Percentiles rank a stretch among this genome's conserved stretches.
These are phyloP conservation scores for Dromococcyx pavoninus DNA, from an alignment of 2,797 vertebrate genomes.

Conservation along the genomic window DNA sequence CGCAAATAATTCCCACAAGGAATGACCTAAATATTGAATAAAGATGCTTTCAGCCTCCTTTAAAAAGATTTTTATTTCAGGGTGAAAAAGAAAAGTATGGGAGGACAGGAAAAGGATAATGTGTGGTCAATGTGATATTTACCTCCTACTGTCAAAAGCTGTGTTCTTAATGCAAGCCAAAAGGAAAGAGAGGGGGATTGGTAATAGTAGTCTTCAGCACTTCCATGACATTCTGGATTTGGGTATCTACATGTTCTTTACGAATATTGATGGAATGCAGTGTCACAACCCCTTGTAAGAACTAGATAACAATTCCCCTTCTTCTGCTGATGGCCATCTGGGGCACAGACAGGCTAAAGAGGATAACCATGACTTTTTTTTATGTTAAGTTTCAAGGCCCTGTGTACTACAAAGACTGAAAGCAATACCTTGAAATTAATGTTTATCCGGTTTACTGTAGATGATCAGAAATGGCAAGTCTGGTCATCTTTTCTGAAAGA, in stretches of 20 bases:
- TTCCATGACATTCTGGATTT: neutral
- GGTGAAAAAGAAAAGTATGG: accelerated
- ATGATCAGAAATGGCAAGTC: neutral
- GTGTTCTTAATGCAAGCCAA: neutral
- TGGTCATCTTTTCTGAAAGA: neutral
- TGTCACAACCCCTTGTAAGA: neutral
- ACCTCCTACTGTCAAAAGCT: neutral
- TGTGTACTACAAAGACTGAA: neutral
- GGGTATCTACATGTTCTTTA: neutral
- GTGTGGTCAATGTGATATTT: neutral
- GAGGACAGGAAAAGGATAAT: neutral
- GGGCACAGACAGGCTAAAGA: neutral
- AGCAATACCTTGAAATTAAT: neutral
- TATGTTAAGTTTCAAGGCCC: neutral
- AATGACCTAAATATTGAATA: neutral
- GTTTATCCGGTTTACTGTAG: neutral
- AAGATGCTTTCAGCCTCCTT: neutral
- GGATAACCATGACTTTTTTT: neutral
- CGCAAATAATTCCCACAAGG: neutral
- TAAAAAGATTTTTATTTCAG: neutral
- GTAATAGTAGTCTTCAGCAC: neutral
- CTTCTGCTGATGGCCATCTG: neutral
- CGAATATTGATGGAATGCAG: neutral
- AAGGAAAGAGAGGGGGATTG: neutral
- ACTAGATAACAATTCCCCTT: neutral